Percentiles rank a stretch among this genome's conserved stretches.
phyloP scores from a whole-genome alignment of 2,113 vertebrate species.

The Dromaius novaehollandiae region DNA sequence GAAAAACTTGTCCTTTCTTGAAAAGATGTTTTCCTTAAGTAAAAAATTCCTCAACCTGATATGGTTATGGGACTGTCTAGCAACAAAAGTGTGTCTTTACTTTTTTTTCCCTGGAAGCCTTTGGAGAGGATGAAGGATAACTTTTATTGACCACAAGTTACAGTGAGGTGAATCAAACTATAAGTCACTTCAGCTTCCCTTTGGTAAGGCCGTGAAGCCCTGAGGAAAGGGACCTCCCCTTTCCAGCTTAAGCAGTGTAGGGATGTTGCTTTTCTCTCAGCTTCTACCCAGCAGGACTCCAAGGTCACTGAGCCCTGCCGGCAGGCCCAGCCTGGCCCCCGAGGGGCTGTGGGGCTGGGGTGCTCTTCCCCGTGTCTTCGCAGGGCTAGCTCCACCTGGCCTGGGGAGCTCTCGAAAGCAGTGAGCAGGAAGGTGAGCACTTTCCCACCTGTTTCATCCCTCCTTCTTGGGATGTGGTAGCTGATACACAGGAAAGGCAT shows the following conservation, averaged over 20 bases:
- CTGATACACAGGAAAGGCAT: not conserved
- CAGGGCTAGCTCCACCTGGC: not conserved
- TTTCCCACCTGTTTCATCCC: not conserved
- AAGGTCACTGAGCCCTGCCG: not conserved
- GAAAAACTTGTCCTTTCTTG: not conserved
- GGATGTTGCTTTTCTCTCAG: not conserved
- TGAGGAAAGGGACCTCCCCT: accelerated
- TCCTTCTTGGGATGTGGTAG: not conserved
- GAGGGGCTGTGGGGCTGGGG: too few relatives aligned
- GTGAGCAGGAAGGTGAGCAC: not conserved
- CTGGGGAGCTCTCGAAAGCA: not conserved
- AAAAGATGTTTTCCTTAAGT: not conserved
- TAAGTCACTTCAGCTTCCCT: not conserved
- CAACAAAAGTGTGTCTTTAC: not conserved
- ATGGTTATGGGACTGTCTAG: not conserved
- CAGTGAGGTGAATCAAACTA: not conserved
- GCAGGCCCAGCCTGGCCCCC: too few relatives aligned
- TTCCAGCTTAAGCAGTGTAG: not conserved
- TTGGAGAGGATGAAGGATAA: not conserved
- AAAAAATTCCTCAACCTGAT: not conserved
- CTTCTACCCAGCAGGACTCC: not conserved
- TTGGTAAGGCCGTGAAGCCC: not conserved
- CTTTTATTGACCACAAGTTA: not conserved
- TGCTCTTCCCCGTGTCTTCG: not conserved
- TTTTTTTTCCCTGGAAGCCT: not conserved